phyloP scores from a whole-genome alignment of 2,797 vertebrate genomes.

The Neostethus bicornis region DNA sequence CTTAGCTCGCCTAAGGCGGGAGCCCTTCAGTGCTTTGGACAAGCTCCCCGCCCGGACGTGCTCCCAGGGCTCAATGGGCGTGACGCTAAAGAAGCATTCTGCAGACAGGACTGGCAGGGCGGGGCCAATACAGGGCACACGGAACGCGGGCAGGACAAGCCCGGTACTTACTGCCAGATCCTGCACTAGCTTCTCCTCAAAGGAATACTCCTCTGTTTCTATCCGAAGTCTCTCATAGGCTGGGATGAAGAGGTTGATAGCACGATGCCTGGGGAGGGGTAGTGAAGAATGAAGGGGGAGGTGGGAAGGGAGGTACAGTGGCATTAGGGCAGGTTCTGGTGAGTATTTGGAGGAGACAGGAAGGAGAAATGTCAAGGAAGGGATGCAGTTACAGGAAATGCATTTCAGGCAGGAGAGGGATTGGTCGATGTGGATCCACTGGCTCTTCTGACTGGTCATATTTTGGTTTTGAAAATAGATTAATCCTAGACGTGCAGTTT shows the following conservation, averaged over 20 bases:
- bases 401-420: slow-evolving; percentile 79
- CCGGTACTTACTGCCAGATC: slow-evolving; percentile 99
- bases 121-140: slow-evolving; percentile 74
- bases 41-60: slow-evolving; percentile 64
- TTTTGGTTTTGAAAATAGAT: slow-evolving; percentile 54
- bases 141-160: slow-evolving; percentile 68
- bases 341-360: slow-evolving; percentile 87
- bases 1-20: slow-evolving; percentile 69
- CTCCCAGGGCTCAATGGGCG: slow-evolving; percentile 76
- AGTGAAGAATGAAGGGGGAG: slow-evolving; percentile 81
- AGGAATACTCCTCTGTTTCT: slow-evolving; percentile 99
- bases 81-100: slow-evolving; percentile 76
- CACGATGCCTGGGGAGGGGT: slow-evolving; percentile 94
- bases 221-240: slow-evolving; percentile 99
- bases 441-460: slow-evolving; percentile 97
- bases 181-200: slow-evolving; percentile 99
- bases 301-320: slow-evolving; percentile 78
- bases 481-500: slow-evolving; percentile 46
- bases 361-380: slow-evolving; percentile 82
- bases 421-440: slow-evolving; percentile 84
- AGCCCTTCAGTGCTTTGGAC: slow-evolving; percentile 63
- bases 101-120: slow-evolving; percentile 75
- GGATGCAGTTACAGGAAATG: slow-evolving; percentile 73
- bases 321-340: slow-evolving; percentile 85
- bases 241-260: slow-evolving; percentile 99